Conservation (phyloP, 2,113 vertebrate species). For the Malurus melanocephalus region DNA sequence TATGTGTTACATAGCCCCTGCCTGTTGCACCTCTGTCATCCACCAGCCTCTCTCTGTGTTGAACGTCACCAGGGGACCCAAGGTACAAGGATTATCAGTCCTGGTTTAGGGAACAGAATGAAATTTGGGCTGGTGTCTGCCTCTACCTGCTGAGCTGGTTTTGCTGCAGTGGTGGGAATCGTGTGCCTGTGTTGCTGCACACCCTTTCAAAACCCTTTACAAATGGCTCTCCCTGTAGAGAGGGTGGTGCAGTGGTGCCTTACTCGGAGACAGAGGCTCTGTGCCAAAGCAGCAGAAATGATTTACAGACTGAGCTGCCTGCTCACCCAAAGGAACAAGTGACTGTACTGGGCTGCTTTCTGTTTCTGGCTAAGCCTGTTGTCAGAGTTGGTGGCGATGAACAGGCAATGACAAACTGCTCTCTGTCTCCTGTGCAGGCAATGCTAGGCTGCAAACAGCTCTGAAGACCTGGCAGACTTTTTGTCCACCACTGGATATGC, state of each 20-base stretch:
- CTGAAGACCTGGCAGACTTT: neutral
- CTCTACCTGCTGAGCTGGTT: neutral
- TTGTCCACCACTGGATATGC: neutral
- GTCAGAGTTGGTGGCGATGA: neutral
- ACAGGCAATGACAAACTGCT: neutral
- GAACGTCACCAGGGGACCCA: neutral
- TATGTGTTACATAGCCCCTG: neutral
- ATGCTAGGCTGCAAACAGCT: neutral
- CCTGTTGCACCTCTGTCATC: neutral
- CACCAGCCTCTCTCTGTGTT: neutral
- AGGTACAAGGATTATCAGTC: neutral
- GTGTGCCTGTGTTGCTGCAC: neutral
- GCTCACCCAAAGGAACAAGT: neutral
- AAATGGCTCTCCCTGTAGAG: neutral
- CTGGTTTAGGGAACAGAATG: neutral
- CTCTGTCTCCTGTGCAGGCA: neutral
- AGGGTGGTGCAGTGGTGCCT: neutral
- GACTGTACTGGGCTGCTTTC: neutral
- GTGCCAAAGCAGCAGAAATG: neutral
- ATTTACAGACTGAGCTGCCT: neutral
- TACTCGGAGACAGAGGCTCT: neutral
- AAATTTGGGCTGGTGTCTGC: neutral
- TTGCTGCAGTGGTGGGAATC: neutral
- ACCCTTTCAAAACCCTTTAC: neutral
- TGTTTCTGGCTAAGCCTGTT: neutral